phyloP scores from a whole-genome alignment of 2,888 invertebrate genomes.

The Eutolmus rufibarbis region DNA sequence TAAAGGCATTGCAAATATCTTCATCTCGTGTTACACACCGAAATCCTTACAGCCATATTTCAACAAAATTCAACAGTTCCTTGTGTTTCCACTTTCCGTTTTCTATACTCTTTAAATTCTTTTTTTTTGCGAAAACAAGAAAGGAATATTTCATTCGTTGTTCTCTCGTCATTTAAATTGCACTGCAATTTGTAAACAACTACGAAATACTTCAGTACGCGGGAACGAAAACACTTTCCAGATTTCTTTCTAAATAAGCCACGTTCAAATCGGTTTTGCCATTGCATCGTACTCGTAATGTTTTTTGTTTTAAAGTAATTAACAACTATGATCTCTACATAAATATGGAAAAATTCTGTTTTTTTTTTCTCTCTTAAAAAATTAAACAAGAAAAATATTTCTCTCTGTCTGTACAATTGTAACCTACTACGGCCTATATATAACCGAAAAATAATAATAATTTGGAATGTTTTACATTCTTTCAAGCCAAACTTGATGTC shows the following conservation, averaged over 20 bases:
- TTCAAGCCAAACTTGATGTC: neutral
- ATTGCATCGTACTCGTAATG: neutral
- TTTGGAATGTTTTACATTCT: conserved; percentile 22
- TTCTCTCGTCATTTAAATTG: neutral
- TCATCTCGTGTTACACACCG: neutral
- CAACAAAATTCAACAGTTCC: neutral
- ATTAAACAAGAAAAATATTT: conserved; percentile 10
- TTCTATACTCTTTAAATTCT: neutral
- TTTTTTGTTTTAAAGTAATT: neutral
- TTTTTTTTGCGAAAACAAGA: neutral
- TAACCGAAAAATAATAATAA: neutral
- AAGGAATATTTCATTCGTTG: neutral
- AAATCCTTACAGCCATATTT: conserved; percentile 20
- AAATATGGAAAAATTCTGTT: conserved; percentile 22
- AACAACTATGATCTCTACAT: conserved; percentile 22
- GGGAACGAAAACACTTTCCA: neutral
- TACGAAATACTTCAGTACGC: neutral
- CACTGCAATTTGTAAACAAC: conserved; percentile 2
- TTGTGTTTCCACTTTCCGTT: neutral
- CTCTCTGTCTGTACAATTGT: conserved; percentile 8
- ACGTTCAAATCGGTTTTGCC: conserved; percentile 14
- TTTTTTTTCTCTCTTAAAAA: neutral
- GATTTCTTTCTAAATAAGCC: conserved; percentile 16
- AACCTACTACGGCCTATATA: neutral
- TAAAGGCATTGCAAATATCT: conserved; percentile 1